These are phyloP conservation scores for Drosophila histrio DNA, from an alignment of 2,888 invertebrate genomes.

Conservation along the genomic window DNA sequence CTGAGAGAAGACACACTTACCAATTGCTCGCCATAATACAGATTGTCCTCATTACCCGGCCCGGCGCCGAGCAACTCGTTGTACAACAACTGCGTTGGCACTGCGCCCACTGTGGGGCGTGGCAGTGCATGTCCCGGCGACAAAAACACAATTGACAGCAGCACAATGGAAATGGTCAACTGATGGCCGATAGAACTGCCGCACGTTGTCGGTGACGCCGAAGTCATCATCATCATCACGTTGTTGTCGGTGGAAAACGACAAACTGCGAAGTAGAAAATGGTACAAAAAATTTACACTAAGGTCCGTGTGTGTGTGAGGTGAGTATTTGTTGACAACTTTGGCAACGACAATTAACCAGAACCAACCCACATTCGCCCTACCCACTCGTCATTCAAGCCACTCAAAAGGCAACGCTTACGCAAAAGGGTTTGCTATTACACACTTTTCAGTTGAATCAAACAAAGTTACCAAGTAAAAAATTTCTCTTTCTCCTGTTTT, in stretches of 20 bases:
- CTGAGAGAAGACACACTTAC: conserved; percentile 34
- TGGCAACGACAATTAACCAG: conserved; percentile 55
- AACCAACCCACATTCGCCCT: neutral
- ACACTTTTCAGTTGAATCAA: conserved; percentile 50
- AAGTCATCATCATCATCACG: conserved; percentile 40
- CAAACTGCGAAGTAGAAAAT: conserved; percentile 40
- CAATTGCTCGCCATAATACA: conserved; percentile 52
- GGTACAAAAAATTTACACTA: conserved; percentile 1
- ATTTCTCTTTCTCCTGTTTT: neutral
- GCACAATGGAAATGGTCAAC: conserved; percentile 61
- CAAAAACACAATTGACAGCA: conserved; percentile 66
- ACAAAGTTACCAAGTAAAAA: conserved; percentile 62
- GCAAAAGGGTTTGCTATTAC: conserved; percentile 77
- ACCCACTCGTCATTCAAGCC: neutral
- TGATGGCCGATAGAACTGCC: conserved; percentile 55
- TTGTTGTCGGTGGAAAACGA: neutral
- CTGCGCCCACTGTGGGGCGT: conserved; percentile 37
- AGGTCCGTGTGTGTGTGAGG: neutral
- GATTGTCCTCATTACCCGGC: conserved; percentile 56
- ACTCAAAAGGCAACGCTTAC: conserved; percentile 47
- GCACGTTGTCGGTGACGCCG: conserved; percentile 45
- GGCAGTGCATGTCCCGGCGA: conserved; percentile 60
- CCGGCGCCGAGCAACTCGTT: conserved; percentile 59
- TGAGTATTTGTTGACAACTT: conserved; percentile 28
- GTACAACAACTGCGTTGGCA: conserved; percentile 56